Evolutionary conservation across 2,113 vertebrate species (phyloP), one percentile per base, ranked within the genome.

Genomic region (Chunga burmeisteri): DNA sequence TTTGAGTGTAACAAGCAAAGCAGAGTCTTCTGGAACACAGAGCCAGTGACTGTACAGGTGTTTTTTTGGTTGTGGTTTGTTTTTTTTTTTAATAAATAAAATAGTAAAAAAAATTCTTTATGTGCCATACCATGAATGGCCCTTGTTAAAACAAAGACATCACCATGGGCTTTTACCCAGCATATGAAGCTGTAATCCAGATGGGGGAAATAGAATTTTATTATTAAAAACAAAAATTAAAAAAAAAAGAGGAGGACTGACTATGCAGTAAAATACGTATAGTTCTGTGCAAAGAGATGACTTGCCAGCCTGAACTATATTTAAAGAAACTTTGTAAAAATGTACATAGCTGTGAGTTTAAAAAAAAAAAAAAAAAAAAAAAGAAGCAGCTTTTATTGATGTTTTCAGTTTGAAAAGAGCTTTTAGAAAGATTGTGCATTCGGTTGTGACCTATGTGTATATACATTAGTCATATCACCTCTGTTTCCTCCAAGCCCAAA

Each of bases 241-340:
- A 90, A 95, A 96, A 94, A 94, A 96, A 95, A 84, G 94, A 86
- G 93, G 84, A 95, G 96, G 96, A 96, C 96, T 94, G 97, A 98
- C 98, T 98, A 97, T 98, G 97, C 98, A 98, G 97, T 96, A 92
- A 95, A 89, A 96, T 65, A 97, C 89, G 61, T 97, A 97, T 91
- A 96, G 91, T 98, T 98, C 97, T 98, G 98, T 94, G 98, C 97
- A 96, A 97, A 97, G 97, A 97, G 91, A 96, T 95, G 96, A 98
- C 97, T 98, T 98, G 98, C 98, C 98, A 98, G 98, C 98, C 98
- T 98, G 98, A 99, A 98, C 99, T 99, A 98, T 99, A 99, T 99
- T 99, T 99, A 99, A 97, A 99, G 96, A 98, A 97, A 97, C 97
- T 98, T 97, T 98, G 98, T 98, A 97, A 97, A 98, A 97, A 95